Percentiles rank a stretch among this genome's conserved stretches.
Evolutionary conservation across 92 coral and sea anemone species (phyloP).

Genomic region (Epizoanthus illoricatus): DNA sequence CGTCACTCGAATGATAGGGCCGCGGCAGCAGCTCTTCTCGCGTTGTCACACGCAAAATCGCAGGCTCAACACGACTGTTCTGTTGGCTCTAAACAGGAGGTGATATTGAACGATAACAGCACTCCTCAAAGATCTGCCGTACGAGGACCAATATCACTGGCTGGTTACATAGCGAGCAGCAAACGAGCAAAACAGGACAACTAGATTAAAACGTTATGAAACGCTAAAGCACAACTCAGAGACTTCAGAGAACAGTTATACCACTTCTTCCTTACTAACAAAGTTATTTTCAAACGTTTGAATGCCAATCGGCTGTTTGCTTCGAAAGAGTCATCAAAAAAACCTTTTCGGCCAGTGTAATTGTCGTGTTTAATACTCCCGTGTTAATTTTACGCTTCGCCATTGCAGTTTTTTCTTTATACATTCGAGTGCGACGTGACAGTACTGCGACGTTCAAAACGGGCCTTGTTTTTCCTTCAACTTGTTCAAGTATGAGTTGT

Average conservation of each 20-base stretch:
- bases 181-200: background rate
- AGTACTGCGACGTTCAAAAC: no score
- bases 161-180: background rate
- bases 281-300: background rate
- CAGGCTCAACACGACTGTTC: constrained; percentile 10
- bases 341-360: no score
- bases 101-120: background rate
- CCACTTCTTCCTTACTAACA: background rate
- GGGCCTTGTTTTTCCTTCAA: no score
- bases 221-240: background rate
- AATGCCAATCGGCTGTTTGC: no score
- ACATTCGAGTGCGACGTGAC: no score
- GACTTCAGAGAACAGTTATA: background rate
- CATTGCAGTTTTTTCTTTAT: no score
- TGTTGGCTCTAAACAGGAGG: background rate
- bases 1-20: constrained; percentile 25
- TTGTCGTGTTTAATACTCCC: no score
- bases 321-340: no score
- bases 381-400: no score
- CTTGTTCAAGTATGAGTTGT: no score
- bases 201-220: background rate
- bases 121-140: background rate
- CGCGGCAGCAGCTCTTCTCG: constrained; percentile 33
- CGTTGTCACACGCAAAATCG: constrained; percentile 27
- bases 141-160: background rate